Evolutionary conservation across 1,140 invertebrate genomes (phyloP).

Genomic region (Aradophagus sp.): DNA sequence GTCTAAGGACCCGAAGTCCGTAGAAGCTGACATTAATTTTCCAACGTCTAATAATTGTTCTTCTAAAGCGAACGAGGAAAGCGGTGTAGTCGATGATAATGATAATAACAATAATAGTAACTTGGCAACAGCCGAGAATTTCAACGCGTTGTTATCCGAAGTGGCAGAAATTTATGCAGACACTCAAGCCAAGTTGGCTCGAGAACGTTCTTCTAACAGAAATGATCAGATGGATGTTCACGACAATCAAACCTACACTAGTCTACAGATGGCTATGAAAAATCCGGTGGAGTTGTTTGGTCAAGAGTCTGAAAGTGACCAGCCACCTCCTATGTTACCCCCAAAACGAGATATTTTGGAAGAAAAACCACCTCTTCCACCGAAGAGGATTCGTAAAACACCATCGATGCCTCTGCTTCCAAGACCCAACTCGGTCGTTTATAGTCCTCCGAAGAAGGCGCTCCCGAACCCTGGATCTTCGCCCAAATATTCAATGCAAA

Average conservation of each 20-base stretch:
- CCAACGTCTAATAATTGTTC: slow-evolving; percentile 2
- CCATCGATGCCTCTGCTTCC: slow-evolving; percentile 70
- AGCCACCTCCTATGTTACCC: slow-evolving; percentile 49
- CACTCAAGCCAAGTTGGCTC: slow-evolving; percentile 74
- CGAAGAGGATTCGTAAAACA: slow-evolving; percentile 84
- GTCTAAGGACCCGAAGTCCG: slow-evolving; percentile 19
- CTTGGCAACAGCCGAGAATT: too few relatives aligned
- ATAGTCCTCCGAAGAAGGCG: slow-evolving; percentile 68
- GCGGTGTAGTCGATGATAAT: not conserved
- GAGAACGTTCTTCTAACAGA: slow-evolving; percentile 19
- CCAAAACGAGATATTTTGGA: slow-evolving; percentile 76
- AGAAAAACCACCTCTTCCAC: slow-evolving; percentile 82
- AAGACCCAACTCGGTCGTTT: slow-evolving; percentile 57
- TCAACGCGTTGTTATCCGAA: slow-evolving; percentile 80
- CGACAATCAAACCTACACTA: slow-evolving; percentile 86
- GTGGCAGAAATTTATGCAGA: slow-evolving; percentile 86
- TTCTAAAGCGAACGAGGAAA: not conserved
- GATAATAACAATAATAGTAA: slow-evolving; percentile 13
- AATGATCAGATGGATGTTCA: slow-evolving; percentile 77
- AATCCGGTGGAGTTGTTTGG: slow-evolving; percentile 81
- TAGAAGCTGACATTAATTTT: slow-evolving; percentile 17
- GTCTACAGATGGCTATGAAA: slow-evolving; percentile 89
- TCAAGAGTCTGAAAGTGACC: too few relatives aligned
- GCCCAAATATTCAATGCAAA: slow-evolving; percentile 77
- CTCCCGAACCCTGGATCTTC: slow-evolving; percentile 71